Conservation (phyloP, 2,113 vertebrate species). For the Trichomycterus rosablanca region DNA sequence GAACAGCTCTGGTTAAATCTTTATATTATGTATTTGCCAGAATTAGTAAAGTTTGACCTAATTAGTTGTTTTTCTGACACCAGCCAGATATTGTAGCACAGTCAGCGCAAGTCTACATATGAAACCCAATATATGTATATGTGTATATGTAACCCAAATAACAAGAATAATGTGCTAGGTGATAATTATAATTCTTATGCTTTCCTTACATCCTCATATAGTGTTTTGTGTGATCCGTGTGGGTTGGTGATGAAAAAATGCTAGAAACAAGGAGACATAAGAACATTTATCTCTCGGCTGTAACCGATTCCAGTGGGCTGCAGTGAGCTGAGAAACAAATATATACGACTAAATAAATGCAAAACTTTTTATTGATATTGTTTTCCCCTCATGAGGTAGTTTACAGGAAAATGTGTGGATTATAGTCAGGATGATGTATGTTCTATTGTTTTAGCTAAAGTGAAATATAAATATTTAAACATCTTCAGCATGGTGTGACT, state of each 20-base stretch:
- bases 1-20: too few species aligned
- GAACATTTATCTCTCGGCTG: constrained; percentile 10
- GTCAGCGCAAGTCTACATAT: too few species aligned
- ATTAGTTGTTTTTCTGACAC: too few species aligned
- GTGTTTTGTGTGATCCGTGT: not conserved
- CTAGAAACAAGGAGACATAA: constrained; percentile 1
- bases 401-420: constrained; percentile 66
- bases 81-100: too few species aligned
- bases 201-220: not conserved
- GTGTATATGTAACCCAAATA: too few species aligned
- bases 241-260: constrained; percentile 5
- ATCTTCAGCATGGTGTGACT: constrained; percentile 8
- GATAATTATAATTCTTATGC: not conserved
- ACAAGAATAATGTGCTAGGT: too few species aligned
- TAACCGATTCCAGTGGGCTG: constrained; percentile 25
- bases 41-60: too few species aligned
- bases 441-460: constrained; percentile 56
- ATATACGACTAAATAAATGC: constrained; percentile 59
- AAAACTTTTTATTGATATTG: constrained; percentile 58
- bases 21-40: too few species aligned
- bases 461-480: constrained; percentile 60
- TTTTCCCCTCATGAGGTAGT: constrained; percentile 55
- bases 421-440: constrained; percentile 66
- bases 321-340: constrained; percentile 42
- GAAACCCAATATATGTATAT: too few species aligned